phyloP scores from a whole-genome alignment of 2,888 invertebrate genomes.

The Dysmachus trigonus region DNA sequence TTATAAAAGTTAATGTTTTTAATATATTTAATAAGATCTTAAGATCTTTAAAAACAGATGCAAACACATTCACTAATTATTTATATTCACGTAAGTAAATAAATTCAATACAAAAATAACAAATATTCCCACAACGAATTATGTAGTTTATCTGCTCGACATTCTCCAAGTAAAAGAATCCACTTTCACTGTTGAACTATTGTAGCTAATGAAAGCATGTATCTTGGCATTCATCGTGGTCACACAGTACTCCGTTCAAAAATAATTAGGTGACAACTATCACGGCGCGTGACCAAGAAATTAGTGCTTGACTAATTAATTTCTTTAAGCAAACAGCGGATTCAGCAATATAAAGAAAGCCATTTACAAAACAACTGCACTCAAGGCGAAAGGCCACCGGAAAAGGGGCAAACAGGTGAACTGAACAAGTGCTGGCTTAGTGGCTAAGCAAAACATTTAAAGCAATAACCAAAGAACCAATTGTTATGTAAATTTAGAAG shows the following conservation, averaged over 20 bases:
- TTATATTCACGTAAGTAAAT: too few relatives aligned
- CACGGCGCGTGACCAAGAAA: background rate
- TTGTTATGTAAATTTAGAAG: background rate
- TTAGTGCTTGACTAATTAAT: slow-evolving; percentile 2
- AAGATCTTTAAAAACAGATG: too few relatives aligned
- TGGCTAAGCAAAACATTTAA: background rate
- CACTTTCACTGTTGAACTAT: background rate
- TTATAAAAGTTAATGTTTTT: too few relatives aligned
- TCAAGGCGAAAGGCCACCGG: background rate
- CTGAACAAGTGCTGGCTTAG: background rate
- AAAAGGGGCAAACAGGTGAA: background rate
- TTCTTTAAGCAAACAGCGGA: background rate
- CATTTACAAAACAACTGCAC: background rate
- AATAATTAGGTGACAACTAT: slow-evolving; percentile 9
- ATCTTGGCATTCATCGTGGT: background rate
- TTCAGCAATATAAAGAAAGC: background rate
- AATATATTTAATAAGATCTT: too few relatives aligned
- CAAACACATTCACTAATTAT: too few relatives aligned
- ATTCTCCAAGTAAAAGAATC: background rate
- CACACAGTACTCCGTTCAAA: background rate
- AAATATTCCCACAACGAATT: background rate
- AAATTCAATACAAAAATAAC: too few relatives aligned
- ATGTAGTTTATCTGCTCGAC: background rate
- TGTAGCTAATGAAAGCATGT: background rate
- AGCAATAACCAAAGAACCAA: background rate